Evolutionary conservation across 2,797 vertebrate species (phyloP), one percentile per base, ranked within the genome.

Genomic region (Sebastes taczanowskii): DNA sequence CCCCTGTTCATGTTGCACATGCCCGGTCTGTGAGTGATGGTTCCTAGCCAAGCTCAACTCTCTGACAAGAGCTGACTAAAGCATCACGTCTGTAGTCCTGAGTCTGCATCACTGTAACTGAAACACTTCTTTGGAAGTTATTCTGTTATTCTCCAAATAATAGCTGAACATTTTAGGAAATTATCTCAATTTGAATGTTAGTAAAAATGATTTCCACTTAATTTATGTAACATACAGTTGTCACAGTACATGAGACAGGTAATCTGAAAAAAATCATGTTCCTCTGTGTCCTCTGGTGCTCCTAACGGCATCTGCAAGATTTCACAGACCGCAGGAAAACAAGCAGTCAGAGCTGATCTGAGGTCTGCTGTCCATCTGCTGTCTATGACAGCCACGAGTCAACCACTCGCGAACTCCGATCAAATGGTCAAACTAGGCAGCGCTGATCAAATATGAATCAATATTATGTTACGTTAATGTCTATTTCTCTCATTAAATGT

Each of bases 1-100:
- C 74, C 74, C 42, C 64, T 56, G 56, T 84, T 81, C 70, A 55
- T 53, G 61, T 83, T 84, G 64, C 73, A 86, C 81, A 82, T 84
- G 75, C 70, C 73, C 85, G 86, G 75, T 74, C 53, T 81, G 69
- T 38, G 59, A 64, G 30, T 49, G 46, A 34, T 78, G 77, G 30
- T 69, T 75, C 14, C 23, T 27, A 25, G 76, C 82, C 74, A 70
- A 75, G 38, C 78, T 59, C 11, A 30, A 35, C 25, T 66, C 55
- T 62, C 38, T 42, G 46, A 73, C 14, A 56, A 56, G 55, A 78
- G 67, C 63, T 55, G 78, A 58, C 30, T 75, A 62, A 72, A 32
- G 61, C 78, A 61, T 2, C 72, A 77, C 3, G 20, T 27, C 13
- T 46, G 16, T 27, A 58, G 42, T 23, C 64, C 60, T 18, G 3